Evolutionary conservation across 2,113 vertebrate genomes (phyloP), one percentile per base, ranked within the genome.

Genomic region (Sclerurus mexicanus): DNA sequence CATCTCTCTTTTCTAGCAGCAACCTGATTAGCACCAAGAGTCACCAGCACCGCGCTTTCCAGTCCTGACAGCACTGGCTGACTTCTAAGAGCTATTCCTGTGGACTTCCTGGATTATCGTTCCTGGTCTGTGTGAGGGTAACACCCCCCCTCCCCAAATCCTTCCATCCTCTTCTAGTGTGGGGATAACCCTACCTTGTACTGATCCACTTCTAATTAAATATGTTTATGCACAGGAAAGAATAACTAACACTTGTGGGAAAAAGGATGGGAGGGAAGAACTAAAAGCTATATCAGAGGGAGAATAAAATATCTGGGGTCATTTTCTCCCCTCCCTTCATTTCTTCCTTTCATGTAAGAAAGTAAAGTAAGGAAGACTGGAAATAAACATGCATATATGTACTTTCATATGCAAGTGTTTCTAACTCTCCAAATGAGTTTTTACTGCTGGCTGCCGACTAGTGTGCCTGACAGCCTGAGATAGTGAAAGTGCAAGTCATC

Each of bases 401-500:
- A 50, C 64, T 93, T 97, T 84, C 87, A 81, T 89, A 96, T 90
- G 96, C 88, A 94, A 96, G 94, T 86, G 22, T 93, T 76, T 68
- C 83, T 69, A 94, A 92, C 68, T 92, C 76, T 56, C 52, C 68
- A 95, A 95, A 94, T 90, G 81, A 84, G 69, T 62, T 94, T 88
- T 85, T 90, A 80, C 94, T 95, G 28, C 76, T 52, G 52, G 79
- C 84, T 92, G 90, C 77, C 1, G 37, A 85, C 56, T 71, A 89
- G 62, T 23, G 40, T 0, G 83, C 92, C 93, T 97, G 96, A 79
- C 83, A 95, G 92, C 12, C 83, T 85, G 92, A 93, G 93, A 97
- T 95, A 97, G 80, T 87, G 93, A 96, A 97, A 97, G 90, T 95
- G 96, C 96, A 96, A 97, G 95, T 97, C 96, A 96, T 93, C 7